Evolutionary conservation across 2,888 invertebrate genomes (phyloP), one percentile per base, ranked within the genome.

Genomic region (Drosophila nr. fundita): DNA sequence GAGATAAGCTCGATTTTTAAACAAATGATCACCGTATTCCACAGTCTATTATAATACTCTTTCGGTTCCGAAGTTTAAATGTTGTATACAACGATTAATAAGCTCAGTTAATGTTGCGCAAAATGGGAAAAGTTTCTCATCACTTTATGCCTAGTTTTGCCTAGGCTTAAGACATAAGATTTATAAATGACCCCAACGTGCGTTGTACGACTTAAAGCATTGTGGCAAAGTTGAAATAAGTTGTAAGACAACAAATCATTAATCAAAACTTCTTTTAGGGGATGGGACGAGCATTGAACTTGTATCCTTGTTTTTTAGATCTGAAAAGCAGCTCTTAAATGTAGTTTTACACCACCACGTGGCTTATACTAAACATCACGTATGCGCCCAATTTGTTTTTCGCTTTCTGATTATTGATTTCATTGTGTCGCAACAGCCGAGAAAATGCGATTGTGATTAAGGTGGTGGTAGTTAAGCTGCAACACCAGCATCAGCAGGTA

Each of bases 41-140:
- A 15, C 5, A 52, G 54, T 52, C 40, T 38, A 30, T 24, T 40
- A 3, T 24, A 4, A 30, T 13, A 3, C 3, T 21, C 1, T 45
- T 4, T 5, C 30, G 30, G 21, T 27, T 32, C 21, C 15, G 15
- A 24, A 29, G 48, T 53, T 42, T 42, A 30, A 60, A 30, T 40
- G 30, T 53, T 34, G 58, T 60, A 68, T 66, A 59, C 30, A 71
- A 78, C 91, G 90, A 87, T 89, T 90, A 89, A 87, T 87, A 89
- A 80, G 80, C 73, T 68, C 65, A 65, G 90, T 82, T 89, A 87
- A 87, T 87, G 90, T 87, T 67, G 78, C 90, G 90, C 85, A 59
- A 89, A 89, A 87, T 90, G 88, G 68, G 88, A 90, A 90, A 87
- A 87, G 88, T 87, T 90, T 89, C 29, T 55, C 70, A 58, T 40